These are phyloP conservation scores for Cephus cinctus DNA, from an alignment of 1,140 invertebrate species.

Conservation along the genomic window DNA sequence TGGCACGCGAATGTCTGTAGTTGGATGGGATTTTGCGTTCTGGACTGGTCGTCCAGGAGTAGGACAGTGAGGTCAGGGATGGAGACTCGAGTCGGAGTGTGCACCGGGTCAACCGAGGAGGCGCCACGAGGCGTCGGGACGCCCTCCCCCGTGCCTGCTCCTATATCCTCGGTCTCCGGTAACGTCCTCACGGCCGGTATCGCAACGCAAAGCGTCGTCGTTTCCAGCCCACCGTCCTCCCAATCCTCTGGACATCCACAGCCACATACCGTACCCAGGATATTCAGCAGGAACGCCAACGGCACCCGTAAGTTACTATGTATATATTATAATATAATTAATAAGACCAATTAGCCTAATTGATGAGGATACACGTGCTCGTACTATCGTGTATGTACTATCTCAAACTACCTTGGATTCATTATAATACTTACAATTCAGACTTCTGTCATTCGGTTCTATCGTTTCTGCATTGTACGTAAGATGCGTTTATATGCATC, in stretches of 20 bases:
- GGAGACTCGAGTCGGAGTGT: conserved; percentile 18
- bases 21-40: conserved; percentile 16
- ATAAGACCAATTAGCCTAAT: too few relatives aligned
- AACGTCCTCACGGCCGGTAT: conserved; percentile 13
- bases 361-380: too few relatives aligned
- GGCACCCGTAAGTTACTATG: conserved; percentile 55
- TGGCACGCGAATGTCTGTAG: too few relatives aligned
- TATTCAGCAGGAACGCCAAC: conserved; percentile 56
- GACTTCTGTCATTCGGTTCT: too few relatives aligned
- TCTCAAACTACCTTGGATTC: too few relatives aligned
- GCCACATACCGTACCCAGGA: conserved; percentile 41
- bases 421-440: too few relatives aligned
- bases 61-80: conserved; percentile 18
- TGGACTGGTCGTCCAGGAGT: conserved; percentile 16
- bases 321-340: too few relatives aligned
- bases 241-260: conserved; percentile 21
- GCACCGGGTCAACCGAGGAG: conserved; percentile 21
- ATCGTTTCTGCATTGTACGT: too few relatives aligned
- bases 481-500: too few relatives aligned
- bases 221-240: conserved; percentile 8
- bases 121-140: conserved; percentile 39
- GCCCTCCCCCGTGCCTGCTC: conserved; percentile 39
- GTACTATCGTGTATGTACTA: too few relatives aligned
- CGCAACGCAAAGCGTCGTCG: conserved; percentile 2
- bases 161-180: conserved; percentile 19